These are phyloP conservation scores for Apteryx mantelli DNA, from an alignment of 2,113 vertebrate genomes.

Conservation along the genomic window DNA sequence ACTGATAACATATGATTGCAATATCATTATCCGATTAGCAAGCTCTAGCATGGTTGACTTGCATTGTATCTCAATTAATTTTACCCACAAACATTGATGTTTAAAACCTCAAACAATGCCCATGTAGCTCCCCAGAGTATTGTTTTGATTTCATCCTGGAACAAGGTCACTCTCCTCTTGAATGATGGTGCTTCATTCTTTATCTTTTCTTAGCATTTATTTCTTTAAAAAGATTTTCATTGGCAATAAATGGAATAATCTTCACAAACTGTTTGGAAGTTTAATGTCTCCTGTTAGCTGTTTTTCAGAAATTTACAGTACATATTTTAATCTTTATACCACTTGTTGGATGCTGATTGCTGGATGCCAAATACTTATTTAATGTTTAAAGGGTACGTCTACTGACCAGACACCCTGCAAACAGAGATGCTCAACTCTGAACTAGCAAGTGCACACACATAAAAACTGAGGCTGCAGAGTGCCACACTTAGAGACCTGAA, in stretches of 20 bases:
- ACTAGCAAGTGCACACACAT: background rate
- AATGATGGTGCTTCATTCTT: background rate
- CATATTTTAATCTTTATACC: background rate
- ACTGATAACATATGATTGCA: constrained; percentile 34
- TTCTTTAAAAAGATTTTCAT: constrained; percentile 16
- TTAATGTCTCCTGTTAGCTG: background rate
- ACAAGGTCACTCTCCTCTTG: constrained; percentile 40
- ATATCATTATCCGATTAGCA: constrained; percentile 48
- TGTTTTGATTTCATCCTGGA: constrained; percentile 36
- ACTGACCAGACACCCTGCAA: background rate
- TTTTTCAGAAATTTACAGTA: background rate
- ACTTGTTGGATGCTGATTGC: background rate
- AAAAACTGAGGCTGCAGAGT: background rate
- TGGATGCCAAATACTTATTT: background rate
- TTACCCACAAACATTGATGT: constrained; percentile 25
- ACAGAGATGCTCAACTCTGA: background rate
- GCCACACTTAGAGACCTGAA: background rate
- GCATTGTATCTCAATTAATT: constrained; percentile 52
- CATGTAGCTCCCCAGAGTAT: background rate
- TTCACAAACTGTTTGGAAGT: background rate
- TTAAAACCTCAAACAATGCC: constrained; percentile 51
- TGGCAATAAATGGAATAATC: background rate
- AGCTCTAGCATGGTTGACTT: constrained; percentile 31
- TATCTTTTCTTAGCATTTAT: constrained; percentile 27
- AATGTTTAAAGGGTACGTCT: background rate